Evolutionary conservation across 2,888 invertebrate genomes (phyloP).

Genomic region (Ochropleura plecta): DNA sequence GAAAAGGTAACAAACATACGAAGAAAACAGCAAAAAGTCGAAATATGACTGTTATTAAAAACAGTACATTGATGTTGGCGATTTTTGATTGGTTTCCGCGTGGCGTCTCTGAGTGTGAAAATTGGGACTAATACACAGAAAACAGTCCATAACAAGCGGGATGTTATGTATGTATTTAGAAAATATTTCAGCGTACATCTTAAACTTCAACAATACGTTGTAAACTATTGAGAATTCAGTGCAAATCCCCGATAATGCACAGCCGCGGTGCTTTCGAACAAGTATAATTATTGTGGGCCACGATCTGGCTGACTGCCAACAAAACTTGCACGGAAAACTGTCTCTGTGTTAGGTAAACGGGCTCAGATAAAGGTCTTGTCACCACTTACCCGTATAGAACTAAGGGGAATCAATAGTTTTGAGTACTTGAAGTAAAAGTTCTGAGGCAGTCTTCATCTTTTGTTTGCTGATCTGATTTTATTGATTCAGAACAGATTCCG

Average conservation of each 20-base stretch:
- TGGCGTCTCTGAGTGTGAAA: too few species aligned
- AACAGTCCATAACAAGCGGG: background rate
- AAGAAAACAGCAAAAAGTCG: too few species aligned
- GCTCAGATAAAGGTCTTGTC: conserved; percentile 49
- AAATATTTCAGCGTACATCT: conserved; percentile 3
- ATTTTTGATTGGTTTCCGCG: too few species aligned
- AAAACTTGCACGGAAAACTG: conserved; percentile 57
- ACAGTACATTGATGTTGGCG: too few species aligned
- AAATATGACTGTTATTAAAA: too few species aligned
- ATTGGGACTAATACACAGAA: background rate
- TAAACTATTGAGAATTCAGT: conserved; percentile 34
- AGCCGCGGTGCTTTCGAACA: conserved; percentile 53
- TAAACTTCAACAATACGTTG: conserved; percentile 32
- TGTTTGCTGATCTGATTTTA: background rate
- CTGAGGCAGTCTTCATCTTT: background rate
- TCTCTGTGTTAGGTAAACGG: conserved; percentile 33
- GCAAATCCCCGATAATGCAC: conserved; percentile 52
- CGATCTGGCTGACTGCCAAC: conserved; percentile 63
- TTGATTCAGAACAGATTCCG: background rate
- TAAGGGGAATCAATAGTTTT: conserved; percentile 24
- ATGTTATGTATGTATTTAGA: background rate
- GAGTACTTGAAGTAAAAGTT: conserved; percentile 16
- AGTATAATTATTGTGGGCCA: conserved; percentile 64
- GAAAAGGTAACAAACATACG: too few species aligned
- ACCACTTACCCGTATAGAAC: conserved; percentile 12